Percentiles rank a stretch among this genome's conserved stretches.
Evolutionary conservation across 1,140 invertebrate genomes (phyloP).

Genomic region (Ceratitis capitata): DNA sequence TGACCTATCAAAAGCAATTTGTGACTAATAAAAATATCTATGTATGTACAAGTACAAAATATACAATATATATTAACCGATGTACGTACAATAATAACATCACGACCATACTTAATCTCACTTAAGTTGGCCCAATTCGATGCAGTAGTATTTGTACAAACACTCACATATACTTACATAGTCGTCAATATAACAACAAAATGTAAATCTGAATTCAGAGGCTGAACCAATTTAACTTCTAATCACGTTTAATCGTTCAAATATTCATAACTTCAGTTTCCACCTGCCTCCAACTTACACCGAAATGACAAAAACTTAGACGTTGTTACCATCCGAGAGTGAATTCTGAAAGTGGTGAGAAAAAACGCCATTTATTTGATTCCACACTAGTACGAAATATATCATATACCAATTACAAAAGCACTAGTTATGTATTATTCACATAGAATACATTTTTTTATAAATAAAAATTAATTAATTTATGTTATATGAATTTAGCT

Average conservation of each 20-base stretch:
- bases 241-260: conserved; percentile 37
- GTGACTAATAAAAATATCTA: not conserved
- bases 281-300: not conserved
- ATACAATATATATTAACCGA: no score
- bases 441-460: no score
- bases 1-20: not conserved
- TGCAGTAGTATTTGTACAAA: not conserved
- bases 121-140: conserved; percentile 8
- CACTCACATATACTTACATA: not conserved
- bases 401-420: no score
- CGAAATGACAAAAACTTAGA: not conserved
- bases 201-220: not conserved
- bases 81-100: not conserved
- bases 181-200: not conserved
- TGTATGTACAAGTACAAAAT: no score
- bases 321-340: no score
- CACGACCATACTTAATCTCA: conserved; percentile 9
- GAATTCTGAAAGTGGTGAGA: no score
- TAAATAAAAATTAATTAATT: no score
- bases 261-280: conserved; percentile 28
- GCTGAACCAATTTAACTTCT: conserved; percentile 20
- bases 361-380: no score
- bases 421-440: no score
- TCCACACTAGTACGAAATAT: no score
- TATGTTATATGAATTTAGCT: no score